Percentiles rank a stretch among this genome's conserved stretches.
Conservation (phyloP, 2,888 invertebrate species). For the Alloscopus bannaensis region DNA sequence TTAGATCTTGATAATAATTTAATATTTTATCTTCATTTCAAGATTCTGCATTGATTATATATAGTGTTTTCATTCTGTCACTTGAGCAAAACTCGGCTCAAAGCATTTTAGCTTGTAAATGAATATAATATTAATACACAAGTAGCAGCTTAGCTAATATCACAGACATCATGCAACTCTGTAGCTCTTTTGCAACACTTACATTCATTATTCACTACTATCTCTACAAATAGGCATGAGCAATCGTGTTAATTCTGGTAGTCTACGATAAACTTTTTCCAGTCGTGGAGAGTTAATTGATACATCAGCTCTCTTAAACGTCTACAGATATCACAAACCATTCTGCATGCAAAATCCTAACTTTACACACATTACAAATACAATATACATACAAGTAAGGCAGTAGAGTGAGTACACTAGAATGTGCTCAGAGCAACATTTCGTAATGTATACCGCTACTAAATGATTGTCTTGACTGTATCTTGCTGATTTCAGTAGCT, state of each 20-base stretch:
- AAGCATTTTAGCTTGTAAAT: conserved; percentile 33
- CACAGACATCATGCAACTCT: conserved; percentile 37
- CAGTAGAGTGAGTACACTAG: conserved; percentile 30
- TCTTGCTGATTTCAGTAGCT: conserved; percentile 56
- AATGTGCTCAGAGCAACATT: conserved; percentile 12
- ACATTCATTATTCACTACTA: conserved; percentile 10
- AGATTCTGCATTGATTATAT: no score
- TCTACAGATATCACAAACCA: conserved; percentile 18
- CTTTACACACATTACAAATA: conserved; percentile 35
- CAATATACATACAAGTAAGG: conserved; percentile 52
- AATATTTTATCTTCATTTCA: no score
- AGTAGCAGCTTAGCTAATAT: conserved; percentile 37
- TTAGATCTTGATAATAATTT: no score
- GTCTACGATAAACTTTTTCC: no score
- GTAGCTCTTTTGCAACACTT: conserved; percentile 2
- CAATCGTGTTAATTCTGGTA: no score
- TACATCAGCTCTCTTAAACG: neutral
- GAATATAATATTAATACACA: conserved; percentile 33
- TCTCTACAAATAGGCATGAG: neutral
- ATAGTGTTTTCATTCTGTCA: conserved; percentile 14
- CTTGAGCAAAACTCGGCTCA: conserved; percentile 34
- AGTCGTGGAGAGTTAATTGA: neutral
- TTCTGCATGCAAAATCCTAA: conserved; percentile 37
- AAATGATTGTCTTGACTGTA: conserved; percentile 55
- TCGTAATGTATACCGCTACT: conserved; percentile 9